Conservation (phyloP, 1,140 invertebrate species). For the Philotrypesis tridentata region DNA sequence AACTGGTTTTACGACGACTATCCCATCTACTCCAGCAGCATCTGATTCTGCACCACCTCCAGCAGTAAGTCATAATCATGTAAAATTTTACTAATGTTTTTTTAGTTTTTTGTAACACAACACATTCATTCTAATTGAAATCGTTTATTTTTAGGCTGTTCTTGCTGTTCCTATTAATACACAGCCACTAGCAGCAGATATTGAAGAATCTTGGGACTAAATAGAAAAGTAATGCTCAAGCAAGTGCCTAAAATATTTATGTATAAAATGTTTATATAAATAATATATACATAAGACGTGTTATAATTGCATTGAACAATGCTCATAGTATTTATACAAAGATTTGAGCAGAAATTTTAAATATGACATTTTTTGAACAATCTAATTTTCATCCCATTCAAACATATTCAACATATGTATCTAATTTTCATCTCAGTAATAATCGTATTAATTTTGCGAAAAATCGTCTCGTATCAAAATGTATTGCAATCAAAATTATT, state of each 20-base stretch:
- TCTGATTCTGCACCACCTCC: background rate
- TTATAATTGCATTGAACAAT: constrained; percentile 10
- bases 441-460: background rate
- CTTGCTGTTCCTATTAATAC: background rate
- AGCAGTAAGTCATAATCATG: constrained; percentile 16
- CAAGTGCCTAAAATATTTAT: constrained; percentile 42
- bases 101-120: too few species aligned
- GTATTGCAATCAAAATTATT: constrained; percentile 19
- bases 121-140: background rate
- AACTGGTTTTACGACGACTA: constrained; percentile 8
- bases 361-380: constrained; percentile 8
- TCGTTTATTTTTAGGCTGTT: background rate
- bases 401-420: background rate
- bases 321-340: constrained; percentile 7
- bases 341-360: constrained; percentile 19
- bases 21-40: background rate
- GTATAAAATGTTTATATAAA: constrained; percentile 2
- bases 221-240: background rate
- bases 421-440: background rate
- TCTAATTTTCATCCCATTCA: background rate
- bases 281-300: constrained; percentile 13
- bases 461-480: constrained; percentile 12
- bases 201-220: constrained; percentile 50
- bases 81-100: background rate
- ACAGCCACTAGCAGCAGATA: background rate